Conservation (phyloP, 2,888 invertebrate genomes). For the Emmelina monodactyla region DNA sequence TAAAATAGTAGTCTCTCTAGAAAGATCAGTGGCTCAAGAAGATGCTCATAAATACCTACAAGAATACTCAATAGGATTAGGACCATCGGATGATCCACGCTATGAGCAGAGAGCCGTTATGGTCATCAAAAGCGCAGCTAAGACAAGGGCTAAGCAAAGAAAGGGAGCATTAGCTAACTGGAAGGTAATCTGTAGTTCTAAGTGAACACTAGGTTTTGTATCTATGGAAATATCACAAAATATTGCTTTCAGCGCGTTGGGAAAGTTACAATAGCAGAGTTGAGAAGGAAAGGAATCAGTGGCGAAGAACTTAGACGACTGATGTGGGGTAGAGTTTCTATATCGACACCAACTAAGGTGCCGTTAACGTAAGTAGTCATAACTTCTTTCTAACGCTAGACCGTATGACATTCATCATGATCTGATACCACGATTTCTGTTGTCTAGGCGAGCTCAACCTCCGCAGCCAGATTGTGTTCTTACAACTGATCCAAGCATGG, state of each 20-base stretch:
- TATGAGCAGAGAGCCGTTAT: conserved; percentile 93
- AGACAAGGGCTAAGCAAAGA: conserved; percentile 94
- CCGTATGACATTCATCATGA: no score
- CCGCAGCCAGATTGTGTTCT: conserved; percentile 37
- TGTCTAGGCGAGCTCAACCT: conserved; percentile 30
- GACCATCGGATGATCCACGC: conserved; percentile 82
- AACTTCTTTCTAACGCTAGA: no score
- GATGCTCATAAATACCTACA: conserved; percentile 91
- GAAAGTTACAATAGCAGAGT: conserved; percentile 83
- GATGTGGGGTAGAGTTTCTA: conserved; percentile 92
- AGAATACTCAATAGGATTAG: conserved; percentile 93
- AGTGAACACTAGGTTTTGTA: not conserved
- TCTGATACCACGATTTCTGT: no score
- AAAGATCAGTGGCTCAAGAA: conserved; percentile 89
- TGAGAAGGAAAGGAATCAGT: conserved; percentile 83
- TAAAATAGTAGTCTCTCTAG: conserved; percentile 96
- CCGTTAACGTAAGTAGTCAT: conserved; percentile 43
- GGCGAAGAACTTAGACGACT: conserved; percentile 85
- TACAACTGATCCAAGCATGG: conserved; percentile 18
- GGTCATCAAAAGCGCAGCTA: conserved; percentile 97
- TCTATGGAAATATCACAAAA: not conserved
- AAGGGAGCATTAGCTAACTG: conserved; percentile 96
- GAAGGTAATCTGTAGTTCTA: conserved; percentile 80
- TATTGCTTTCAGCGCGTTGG: conserved; percentile 73
- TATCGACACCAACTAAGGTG: conserved; percentile 83